Percentiles rank a stretch among this genome's conserved stretches.
These are phyloP conservation scores for Lutraria lutraria DNA, from an alignment of 2,888 invertebrate genomes.

Conservation along the genomic window DNA sequence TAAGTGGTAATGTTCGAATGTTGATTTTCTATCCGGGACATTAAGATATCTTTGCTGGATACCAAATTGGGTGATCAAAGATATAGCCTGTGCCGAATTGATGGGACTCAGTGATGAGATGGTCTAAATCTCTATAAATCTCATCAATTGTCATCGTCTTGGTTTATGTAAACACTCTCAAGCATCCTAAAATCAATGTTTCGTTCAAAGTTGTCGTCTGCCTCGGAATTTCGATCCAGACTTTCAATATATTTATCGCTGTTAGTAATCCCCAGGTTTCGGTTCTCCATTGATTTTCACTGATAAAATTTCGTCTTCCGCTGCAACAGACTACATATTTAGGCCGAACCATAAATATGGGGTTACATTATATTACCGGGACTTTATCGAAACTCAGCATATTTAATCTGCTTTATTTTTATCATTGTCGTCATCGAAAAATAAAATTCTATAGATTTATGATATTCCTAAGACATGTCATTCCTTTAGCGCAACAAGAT, in stretches of 20 bases:
- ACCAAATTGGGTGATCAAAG: conserved; percentile 3
- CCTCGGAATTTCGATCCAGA: conserved; percentile 69
- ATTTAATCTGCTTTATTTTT: neutral
- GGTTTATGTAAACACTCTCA: conserved; percentile 63
- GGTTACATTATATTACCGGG: neutral
- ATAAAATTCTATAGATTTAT: neutral
- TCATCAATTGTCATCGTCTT: conserved; percentile 56
- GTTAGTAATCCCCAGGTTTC: conserved; percentile 54
- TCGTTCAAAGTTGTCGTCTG: conserved; percentile 54
- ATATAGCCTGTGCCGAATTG: neutral
- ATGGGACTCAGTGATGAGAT: conserved; percentile 28
- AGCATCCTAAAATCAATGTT: conserved; percentile 71
- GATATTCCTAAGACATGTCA: too few species aligned
- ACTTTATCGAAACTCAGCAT: neutral
- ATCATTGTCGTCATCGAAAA: neutral
- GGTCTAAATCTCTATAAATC: conserved; percentile 46
- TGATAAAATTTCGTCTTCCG: conserved; percentile 52
- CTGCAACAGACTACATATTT: conserved; percentile 26
- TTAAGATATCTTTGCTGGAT: conserved; percentile 10
- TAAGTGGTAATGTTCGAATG: conserved; percentile 10
- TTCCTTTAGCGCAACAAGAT: too few species aligned
- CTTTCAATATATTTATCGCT: conserved; percentile 63
- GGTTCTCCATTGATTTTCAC: conserved; percentile 61
- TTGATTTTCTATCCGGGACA: neutral
- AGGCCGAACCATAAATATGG: conserved; percentile 13